Evolutionary conservation across 2,888 invertebrate genomes (phyloP).

Genomic region (Heliconius hortense): DNA sequence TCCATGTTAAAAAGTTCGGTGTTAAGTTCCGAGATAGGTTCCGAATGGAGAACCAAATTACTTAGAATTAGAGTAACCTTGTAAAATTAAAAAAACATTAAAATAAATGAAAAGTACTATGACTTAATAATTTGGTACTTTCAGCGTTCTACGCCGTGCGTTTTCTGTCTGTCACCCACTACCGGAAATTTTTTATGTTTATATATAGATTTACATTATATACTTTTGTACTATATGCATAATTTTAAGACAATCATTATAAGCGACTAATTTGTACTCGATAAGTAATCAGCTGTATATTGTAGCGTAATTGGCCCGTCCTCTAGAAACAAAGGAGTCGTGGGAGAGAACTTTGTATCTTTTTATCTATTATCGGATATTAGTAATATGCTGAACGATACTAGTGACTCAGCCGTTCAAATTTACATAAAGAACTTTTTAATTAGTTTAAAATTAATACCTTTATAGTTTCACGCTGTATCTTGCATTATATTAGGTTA

Average conservation of each 20-base stretch:
- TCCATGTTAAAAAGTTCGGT: no score
- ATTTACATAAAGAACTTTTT: no score
- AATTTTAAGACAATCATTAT: conserved; percentile 70
- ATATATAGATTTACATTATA: background rate
- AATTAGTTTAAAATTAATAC: background rate
- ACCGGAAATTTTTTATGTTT: background rate
- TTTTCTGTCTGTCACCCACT: no score
- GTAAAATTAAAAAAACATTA: no score
- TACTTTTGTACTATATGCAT: conserved; percentile 53
- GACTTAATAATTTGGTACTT: no score
- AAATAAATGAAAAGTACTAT: no score
- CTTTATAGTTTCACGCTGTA: background rate
- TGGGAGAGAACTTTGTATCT: conserved; percentile 30
- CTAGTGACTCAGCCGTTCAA: background rate
- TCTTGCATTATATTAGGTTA: background rate
- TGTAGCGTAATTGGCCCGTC: conserved; percentile 47
- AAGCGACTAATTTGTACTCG: conserved; percentile 65
- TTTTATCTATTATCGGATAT: conserved; percentile 22
- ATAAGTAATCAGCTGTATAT: conserved; percentile 51
- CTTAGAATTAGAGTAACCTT: no score
- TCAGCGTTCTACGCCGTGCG: no score
- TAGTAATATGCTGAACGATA: conserved; percentile 16
- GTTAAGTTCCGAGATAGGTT: no score
- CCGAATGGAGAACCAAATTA: no score
- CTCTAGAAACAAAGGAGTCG: conserved; percentile 36